phyloP scores from a whole-genome alignment of 2,888 invertebrate species.

The Anaspis maculata region DNA sequence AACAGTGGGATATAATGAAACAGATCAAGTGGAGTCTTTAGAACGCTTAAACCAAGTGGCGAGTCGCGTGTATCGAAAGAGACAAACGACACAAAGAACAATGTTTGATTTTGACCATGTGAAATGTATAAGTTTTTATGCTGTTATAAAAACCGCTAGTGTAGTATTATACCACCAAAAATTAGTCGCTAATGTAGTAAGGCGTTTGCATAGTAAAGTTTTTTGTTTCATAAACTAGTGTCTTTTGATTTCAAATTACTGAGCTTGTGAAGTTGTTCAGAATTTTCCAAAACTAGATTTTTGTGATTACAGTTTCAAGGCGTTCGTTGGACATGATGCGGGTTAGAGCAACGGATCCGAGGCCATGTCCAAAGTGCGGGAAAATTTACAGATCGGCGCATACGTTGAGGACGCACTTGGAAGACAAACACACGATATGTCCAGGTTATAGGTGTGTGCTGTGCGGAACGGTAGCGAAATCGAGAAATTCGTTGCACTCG shows the following conservation, averaged over 20 bases:
- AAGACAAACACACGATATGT: constrained; percentile 89
- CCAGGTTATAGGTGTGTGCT: constrained; percentile 87
- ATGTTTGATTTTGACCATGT: constrained; percentile 16
- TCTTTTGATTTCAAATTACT: too few species aligned
- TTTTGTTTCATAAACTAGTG: too few species aligned
- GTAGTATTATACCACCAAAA: too few species aligned
- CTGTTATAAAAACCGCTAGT: background rate
- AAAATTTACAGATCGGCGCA: constrained; percentile 90
- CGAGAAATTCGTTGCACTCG: constrained; percentile 83
- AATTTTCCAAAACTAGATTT: constrained; percentile 1
- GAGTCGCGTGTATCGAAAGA: background rate
- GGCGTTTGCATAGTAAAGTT: too few species aligned
- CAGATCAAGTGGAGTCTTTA: constrained; percentile 61
- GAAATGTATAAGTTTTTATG: too few species aligned
- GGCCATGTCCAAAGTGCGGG: constrained; percentile 88
- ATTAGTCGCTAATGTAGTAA: too few species aligned
- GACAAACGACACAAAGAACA: too few species aligned
- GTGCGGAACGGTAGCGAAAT: constrained; percentile 89
- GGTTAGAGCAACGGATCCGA: constrained; percentile 84
- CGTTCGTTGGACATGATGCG: constrained; percentile 77
- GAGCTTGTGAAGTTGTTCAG: too few species aligned
- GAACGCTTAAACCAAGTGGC: too few species aligned
- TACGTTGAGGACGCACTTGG: constrained; percentile 82
- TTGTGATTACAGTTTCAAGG: constrained; percentile 53
- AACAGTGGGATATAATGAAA: constrained; percentile 79